Base-by-base conservation (phyloP, 1,140 invertebrate genomes). In the Chymomyza costata region DNA sequence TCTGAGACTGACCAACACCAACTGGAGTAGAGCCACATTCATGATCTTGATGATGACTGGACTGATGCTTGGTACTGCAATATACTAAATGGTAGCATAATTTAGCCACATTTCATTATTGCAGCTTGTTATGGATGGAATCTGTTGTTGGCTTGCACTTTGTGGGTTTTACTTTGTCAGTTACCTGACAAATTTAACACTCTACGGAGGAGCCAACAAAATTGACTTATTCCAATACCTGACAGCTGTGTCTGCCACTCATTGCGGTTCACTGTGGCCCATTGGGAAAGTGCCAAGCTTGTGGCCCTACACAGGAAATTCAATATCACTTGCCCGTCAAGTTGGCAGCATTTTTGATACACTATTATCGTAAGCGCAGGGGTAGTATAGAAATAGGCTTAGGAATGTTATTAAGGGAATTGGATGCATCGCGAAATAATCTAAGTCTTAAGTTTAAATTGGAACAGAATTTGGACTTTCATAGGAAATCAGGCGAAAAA, bases 91-190 rank as follows among this genome's bases (percentile, higher is more conserved):
- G n/a, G n/a, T n/a, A n/a, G 66, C 73, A 76, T 76, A 76, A 76
- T 71, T 76, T 71, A 59, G 71, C 58, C 45, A 71, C 48, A n/a
- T n/a, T 80, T 76, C 71, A 76, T 78, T 76, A 66, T 76, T 78
- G 66, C n/a, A n/a, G n/a, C 64, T 53, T n/a, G n/a, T 71, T 71
- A 78, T 66, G 66, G 71, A 78, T 76, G 71, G 53, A 71, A 35
- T 76, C 80, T 61, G 49, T 52, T 16, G 35, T 30, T 52, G 48
- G 37, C 43, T 57, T 64, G 66, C 67, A 67, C 66, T 80, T 78
- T 56, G 52, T 51, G 49, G 65, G 56, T 62, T 74, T 62, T 54
- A 15, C 31, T 48, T 58, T 54, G 32, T 43, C 58, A 64, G 60
- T 73, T 55, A 49, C 59, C 58, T 41, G 57, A 73, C 67, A 73